Conservation (phyloP, 2,888 invertebrate species). For the Bombylius major region DNA sequence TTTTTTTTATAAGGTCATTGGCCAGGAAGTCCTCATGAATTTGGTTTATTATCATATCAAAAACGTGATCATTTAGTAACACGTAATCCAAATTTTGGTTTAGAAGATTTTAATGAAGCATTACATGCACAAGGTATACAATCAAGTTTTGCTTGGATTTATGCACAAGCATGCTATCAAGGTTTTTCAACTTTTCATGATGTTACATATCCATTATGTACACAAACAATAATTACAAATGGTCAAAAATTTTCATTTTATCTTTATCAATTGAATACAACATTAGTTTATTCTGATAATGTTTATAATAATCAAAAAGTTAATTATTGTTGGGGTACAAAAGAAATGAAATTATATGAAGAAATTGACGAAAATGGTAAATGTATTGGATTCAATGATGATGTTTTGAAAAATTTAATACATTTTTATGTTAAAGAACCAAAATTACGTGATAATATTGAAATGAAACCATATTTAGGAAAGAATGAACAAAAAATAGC, state of each 20-base stretch:
- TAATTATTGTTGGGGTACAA: slow-evolving; percentile 71
- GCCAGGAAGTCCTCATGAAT: slow-evolving; percentile 68
- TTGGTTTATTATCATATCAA: slow-evolving; percentile 65
- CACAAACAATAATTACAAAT: slow-evolving; percentile 81
- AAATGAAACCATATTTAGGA: slow-evolving; percentile 63
- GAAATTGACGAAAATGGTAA: slow-evolving; percentile 52
- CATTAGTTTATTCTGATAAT: slow-evolving; percentile 49
- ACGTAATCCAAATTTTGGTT: slow-evolving; percentile 39
- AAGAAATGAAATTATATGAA: slow-evolving; percentile 60
- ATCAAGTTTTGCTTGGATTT: slow-evolving; percentile 67
- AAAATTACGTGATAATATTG: slow-evolving; percentile 40
- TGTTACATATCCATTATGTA: slow-evolving; percentile 77
- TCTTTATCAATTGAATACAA: slow-evolving; percentile 86
- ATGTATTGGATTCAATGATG: slow-evolving; percentile 67
- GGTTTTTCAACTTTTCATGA: slow-evolving; percentile 88
- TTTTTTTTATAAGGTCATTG: slow-evolving; percentile 52
- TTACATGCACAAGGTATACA: slow-evolving; percentile 63
- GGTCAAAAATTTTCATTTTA: slow-evolving; percentile 78
- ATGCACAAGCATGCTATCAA: slow-evolving; percentile 66
- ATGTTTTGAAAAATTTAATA: slow-evolving; percentile 58
- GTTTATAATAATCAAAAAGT: slow-evolving; percentile 52
- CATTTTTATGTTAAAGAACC: slow-evolving; percentile 63
- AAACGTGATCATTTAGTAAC: slow-evolving; percentile 46
- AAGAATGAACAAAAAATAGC: slow-evolving; percentile 45
- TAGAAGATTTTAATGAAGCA: slow-evolving; percentile 47